Percentiles rank a stretch among this genome's conserved stretches.
phyloP scores from a whole-genome alignment of 2,113 vertebrate genomes.

The Pseudorhombus dupliciocellatus region DNA sequence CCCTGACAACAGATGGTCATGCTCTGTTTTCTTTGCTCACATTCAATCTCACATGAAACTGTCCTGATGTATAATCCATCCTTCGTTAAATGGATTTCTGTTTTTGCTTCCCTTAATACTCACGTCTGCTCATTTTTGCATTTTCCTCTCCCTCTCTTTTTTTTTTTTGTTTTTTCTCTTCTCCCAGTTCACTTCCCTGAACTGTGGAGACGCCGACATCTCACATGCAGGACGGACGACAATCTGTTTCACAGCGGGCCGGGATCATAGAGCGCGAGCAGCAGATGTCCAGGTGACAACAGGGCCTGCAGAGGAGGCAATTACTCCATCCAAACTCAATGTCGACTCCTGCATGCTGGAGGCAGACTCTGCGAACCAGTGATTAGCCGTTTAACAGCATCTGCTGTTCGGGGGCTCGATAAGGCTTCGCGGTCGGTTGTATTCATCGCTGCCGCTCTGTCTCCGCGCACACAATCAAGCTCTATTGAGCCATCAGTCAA shows the following conservation, averaged over 20 bases:
- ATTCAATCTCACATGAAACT: constrained; percentile 16
- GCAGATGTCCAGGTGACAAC: constrained; percentile 61
- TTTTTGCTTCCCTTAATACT: background rate
- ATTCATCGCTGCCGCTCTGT: constrained; percentile 42
- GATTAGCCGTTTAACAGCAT: constrained; percentile 56
- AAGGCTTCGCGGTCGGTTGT: constrained; percentile 14
- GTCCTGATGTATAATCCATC: constrained; percentile 16
- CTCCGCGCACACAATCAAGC: constrained; percentile 49
- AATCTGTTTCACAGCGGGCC: constrained; percentile 47
- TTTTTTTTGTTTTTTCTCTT: background rate
- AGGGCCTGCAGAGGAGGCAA: constrained; percentile 30
- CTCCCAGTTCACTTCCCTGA: constrained; percentile 13
- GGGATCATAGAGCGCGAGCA: constrained; percentile 28
- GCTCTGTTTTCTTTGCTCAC: constrained; percentile 31
- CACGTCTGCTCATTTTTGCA: background rate
- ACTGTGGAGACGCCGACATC: background rate
- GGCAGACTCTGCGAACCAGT: constrained; percentile 29
- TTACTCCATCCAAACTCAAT: constrained; percentile 40
- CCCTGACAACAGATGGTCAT: constrained; percentile 27
- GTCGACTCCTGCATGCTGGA: constrained; percentile 24
- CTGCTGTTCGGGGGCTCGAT: constrained; percentile 40
- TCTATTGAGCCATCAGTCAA: constrained; percentile 50
- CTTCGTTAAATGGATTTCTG: constrained; percentile 1
- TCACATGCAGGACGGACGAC: constrained; percentile 11
- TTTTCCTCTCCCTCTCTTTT: background rate